These are phyloP conservation scores for Hofmannophila pseudospretella DNA, from an alignment of 2,888 invertebrate species.

Conservation along the genomic window DNA sequence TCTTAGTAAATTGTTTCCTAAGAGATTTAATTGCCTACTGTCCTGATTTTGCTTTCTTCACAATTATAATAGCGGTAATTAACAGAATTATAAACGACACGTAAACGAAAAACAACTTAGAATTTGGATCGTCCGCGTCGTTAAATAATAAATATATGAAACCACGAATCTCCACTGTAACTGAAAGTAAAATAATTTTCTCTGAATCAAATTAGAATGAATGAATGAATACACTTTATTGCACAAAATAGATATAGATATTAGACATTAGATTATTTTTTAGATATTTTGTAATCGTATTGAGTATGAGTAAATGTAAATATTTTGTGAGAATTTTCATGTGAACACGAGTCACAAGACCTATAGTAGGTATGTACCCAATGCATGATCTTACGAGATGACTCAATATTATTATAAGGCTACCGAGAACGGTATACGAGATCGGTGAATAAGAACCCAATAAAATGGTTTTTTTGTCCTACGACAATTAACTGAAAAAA, in stretches of 20 bases:
- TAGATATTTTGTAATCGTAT: conserved; percentile 15
- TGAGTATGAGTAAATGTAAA: conserved; percentile 1
- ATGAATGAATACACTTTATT: no score
- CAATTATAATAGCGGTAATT: conserved; percentile 38
- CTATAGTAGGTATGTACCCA: no score
- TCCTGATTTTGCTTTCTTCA: conserved; percentile 38
- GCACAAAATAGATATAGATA: no score
- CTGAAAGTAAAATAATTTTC: conserved; percentile 24
- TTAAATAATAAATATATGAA: conserved; percentile 1
- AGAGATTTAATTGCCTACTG: conserved; percentile 34
- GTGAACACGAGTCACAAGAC: conserved; percentile 12
- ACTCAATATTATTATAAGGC: no score
- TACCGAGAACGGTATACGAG: no score
- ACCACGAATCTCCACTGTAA: conserved; percentile 22
- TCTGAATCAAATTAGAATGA: conserved; percentile 16
- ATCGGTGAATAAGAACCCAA: no score
- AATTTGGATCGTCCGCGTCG: not conserved
- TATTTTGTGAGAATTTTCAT: conserved; percentile 6
- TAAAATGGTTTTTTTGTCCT: no score
- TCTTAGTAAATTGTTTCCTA: no score
- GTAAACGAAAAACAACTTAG: conserved; percentile 48
- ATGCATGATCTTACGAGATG: no score
- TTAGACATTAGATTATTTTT: no score
- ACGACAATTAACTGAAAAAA: no score
- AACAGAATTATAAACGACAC: conserved; percentile 45